Conservation (phyloP, 2,888 invertebrate species). For the Cremastobaeus sp. region DNA sequence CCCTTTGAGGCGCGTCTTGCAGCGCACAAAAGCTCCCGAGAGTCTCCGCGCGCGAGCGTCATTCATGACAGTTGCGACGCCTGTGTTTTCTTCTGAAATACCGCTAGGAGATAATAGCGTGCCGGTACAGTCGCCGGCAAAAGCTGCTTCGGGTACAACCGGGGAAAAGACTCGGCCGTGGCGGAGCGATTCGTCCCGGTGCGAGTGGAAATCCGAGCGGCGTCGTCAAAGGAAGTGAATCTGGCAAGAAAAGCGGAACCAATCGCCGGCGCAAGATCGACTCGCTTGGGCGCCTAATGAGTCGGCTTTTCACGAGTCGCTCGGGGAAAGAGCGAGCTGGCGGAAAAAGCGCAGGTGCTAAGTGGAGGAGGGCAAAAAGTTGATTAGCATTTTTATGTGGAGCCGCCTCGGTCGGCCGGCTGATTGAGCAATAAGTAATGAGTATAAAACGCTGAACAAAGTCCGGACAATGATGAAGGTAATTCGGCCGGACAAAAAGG, state of each 20-base stretch:
- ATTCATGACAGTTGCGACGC: conserved; percentile 69
- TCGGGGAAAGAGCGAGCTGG: too few relatives aligned
- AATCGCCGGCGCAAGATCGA: conserved; percentile 10
- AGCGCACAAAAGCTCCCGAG: conserved; percentile 53
- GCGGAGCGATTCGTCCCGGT: conserved; percentile 21
- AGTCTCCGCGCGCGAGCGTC: conserved; percentile 60
- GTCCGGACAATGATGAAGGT: too few relatives aligned
- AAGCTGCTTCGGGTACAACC: conserved; percentile 12
- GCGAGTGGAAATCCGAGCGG: conserved; percentile 33
- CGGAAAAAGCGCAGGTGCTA: too few relatives aligned
- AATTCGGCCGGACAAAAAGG: conserved; percentile 6
- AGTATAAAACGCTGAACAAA: too few relatives aligned
- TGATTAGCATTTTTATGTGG: conserved; percentile 8
- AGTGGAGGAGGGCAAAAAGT: too few relatives aligned
- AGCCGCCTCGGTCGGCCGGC: neutral
- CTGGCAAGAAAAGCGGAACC: conserved; percentile 17
- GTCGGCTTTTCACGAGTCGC: neutral
- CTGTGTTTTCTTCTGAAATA: conserved; percentile 75
- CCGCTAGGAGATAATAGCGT: conserved; percentile 75
- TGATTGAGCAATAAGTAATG: conserved; percentile 31
- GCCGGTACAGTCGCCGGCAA: conserved; percentile 67
- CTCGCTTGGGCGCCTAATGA: neutral
- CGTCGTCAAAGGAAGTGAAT: conserved; percentile 16
- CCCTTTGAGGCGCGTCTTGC: too few relatives aligned
- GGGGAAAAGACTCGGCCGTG: conserved; percentile 2